Base-by-base conservation (phyloP, 2,113 vertebrate genomes). In the cat (Felis catus) region DNA sequence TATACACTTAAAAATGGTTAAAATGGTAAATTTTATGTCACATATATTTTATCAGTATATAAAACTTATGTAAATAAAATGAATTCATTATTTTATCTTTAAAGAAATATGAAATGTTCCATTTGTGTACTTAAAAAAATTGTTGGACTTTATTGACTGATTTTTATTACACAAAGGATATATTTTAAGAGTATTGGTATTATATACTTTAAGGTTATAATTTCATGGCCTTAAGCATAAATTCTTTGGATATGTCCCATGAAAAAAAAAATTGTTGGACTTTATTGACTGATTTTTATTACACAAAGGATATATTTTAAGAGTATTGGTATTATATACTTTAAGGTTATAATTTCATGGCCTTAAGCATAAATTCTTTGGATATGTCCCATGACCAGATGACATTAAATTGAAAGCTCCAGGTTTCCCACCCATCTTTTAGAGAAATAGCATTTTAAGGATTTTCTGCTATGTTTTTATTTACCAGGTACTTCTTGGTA, bases 401-500 rank as follows among this genome's bases (percentile, higher is more conserved):
- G 66, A 96, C 94, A 68, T 91, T 53, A 95, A 89, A 84, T 39
- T 80, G 84, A 93, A 73, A 55, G n/a, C 80, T 93, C 73, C 45
- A 80, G 58, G 8, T 90, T 95, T 91, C 66, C 63, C 23, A 93
- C 71, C 55, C n/a, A 45, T 73, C 55, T 95, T 89, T 92, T 83
- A 92, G 31, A 92, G 71, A 55, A 97, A 71, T 65, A 79, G 51
- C 36, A 78, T 84, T 87, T 93, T 85, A 93, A 93, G 41, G 23
- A 14, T 66, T 93, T 84, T 73, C 73, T 95, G 66, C 31, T 53
- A 16, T 88, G 92, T 80, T 91, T 95, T 88, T 36, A 80, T 93
- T 80, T 93, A 73, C 53, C 84, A 85, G 86, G 41, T 89, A 93
- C 65, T 79, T 93, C 73, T 80, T 85, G 41, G 53, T 85, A 31